Evolutionary conservation across 2,888 invertebrate species (phyloP).

Genomic region (Meiosimyza decipiens): DNA sequence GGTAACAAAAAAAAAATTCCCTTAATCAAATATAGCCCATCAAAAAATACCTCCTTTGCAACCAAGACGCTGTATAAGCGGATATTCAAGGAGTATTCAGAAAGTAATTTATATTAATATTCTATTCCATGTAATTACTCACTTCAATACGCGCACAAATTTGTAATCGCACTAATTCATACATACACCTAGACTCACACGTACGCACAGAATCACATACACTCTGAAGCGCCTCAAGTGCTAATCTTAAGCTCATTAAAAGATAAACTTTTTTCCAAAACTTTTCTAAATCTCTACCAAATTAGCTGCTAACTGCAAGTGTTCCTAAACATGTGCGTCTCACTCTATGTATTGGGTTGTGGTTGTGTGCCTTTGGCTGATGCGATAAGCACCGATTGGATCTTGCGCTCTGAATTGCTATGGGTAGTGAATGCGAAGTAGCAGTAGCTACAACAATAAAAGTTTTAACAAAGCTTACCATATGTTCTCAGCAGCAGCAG

Average conservation of each 20-base stretch:
- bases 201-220: not conserved
- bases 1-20: no score
- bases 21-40: no score
- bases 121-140: no score
- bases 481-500: constrained; percentile 14
- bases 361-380: not conserved
- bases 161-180: not conserved
- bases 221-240: constrained; percentile 25
- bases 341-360: no score
- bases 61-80: no score
- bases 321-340: not conserved
- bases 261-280: constrained; percentile 35
- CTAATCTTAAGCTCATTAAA: constrained; percentile 28
- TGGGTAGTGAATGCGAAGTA: not conserved
- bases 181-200: not conserved
- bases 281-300: constrained; percentile 48
- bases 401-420: not conserved
- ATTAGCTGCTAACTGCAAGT: constrained; percentile 46
- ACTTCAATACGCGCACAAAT: no score
- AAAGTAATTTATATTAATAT: no score
- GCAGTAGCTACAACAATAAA: not conserved
- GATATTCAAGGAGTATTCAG: no score
- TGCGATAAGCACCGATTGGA: constrained; percentile 24
- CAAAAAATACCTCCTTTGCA: no score
- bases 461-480: constrained; percentile 7